Conservation (phyloP, 2,888 invertebrate genomes). For the Melipona bicolor region DNA sequence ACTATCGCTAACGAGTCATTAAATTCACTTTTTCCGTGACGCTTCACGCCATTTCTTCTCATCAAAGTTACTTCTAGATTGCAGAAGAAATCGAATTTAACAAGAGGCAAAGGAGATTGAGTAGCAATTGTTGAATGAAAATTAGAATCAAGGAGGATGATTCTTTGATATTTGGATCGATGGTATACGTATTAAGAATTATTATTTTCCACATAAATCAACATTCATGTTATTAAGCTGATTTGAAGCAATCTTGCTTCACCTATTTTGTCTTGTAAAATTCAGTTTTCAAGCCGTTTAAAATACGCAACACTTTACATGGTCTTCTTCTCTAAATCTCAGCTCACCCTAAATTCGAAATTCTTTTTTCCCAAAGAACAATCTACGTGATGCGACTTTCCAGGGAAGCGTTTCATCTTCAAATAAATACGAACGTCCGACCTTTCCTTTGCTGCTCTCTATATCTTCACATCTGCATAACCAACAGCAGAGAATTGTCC, state of each 20-base stretch:
- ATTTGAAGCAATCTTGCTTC: background rate
- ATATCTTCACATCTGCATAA: background rate
- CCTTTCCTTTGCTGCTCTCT: background rate
- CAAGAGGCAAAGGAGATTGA: background rate
- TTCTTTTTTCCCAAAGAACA: background rate
- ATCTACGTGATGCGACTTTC: background rate
- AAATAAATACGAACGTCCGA: background rate
- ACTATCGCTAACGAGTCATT: background rate
- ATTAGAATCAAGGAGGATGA: background rate
- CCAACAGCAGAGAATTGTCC: background rate
- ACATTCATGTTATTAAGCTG: background rate
- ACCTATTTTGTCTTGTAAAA: background rate
- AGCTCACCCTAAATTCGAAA: background rate
- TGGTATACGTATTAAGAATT: background rate
- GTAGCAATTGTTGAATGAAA: background rate
- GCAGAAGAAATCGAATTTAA: no score
- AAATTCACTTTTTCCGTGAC: background rate
- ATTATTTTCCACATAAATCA: background rate
- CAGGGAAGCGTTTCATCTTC: background rate
- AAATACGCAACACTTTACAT: background rate
- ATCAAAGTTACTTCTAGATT: accelerated
- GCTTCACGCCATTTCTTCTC: no score
- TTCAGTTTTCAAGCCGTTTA: background rate
- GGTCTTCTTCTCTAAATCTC: background rate
- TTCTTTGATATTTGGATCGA: no score